phyloP scores from a whole-genome alignment of 2,113 vertebrate species.

The Lutjanus erythropterus region DNA sequence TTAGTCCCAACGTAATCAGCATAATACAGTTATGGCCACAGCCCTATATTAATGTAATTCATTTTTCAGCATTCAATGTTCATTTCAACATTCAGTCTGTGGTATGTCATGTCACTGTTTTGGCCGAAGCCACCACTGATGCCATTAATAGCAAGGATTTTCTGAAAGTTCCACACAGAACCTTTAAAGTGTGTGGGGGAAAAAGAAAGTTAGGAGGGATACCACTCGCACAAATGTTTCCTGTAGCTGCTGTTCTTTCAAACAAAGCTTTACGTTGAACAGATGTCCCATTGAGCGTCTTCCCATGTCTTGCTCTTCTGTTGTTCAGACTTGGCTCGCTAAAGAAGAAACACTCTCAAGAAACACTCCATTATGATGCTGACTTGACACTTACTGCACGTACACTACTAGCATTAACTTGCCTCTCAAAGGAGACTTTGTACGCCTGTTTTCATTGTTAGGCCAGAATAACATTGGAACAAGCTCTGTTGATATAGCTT shows the following conservation, averaged over 20 bases:
- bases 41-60: no score
- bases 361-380: slow-evolving; percentile 15
- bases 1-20: no score
- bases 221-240: neutral
- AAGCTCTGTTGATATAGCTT: slow-evolving; percentile 61
- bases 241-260: neutral
- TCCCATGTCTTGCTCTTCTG: neutral
- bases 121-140: no score
- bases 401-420: slow-evolving; percentile 40
- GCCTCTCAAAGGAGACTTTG: slow-evolving; percentile 37
- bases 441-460: slow-evolving; percentile 46
- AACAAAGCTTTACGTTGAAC: slow-evolving; percentile 15
- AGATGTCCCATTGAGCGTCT: slow-evolving; percentile 25
- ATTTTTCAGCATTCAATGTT: no score
- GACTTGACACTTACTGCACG: slow-evolving; percentile 28
- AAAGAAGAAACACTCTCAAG: no score
- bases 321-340: slow-evolving; percentile 12
- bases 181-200: no score
- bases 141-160: no score
- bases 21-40: no score
- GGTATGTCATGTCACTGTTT: no score
- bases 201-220: neutral
- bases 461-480: slow-evolving; percentile 55
- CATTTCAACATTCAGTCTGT: no score
- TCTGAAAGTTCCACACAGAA: no score